Conservation (phyloP, 2,888 invertebrate genomes). For the Xanthia icteritia region DNA sequence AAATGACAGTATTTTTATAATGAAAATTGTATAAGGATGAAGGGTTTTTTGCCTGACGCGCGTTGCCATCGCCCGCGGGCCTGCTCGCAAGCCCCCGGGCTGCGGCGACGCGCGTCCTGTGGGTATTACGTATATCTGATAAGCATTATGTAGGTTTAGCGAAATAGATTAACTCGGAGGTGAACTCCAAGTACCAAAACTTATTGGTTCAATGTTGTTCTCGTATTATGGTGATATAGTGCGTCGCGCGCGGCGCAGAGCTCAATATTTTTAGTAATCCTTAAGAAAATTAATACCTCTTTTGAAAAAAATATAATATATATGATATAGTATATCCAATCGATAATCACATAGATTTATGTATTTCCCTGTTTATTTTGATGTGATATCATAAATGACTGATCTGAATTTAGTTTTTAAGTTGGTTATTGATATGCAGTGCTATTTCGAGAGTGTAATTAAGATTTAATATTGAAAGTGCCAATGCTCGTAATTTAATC, state of each 20-base stretch:
- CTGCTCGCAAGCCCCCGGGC: slow-evolving; percentile 48
- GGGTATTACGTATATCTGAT: slow-evolving; percentile 89
- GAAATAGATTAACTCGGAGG: slow-evolving; percentile 89
- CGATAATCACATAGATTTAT: slow-evolving; percentile 88
- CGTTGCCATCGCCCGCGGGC: slow-evolving; percentile 55
- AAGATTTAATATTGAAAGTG: slow-evolving; percentile 91
- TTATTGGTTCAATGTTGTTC: slow-evolving; percentile 90
- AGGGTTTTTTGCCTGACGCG: slow-evolving; percentile 84
- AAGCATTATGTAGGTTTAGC: slow-evolving; percentile 91
- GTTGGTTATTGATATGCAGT: slow-evolving; percentile 91
- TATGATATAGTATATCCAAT: slow-evolving; percentile 88
- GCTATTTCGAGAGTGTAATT: slow-evolving; percentile 90
- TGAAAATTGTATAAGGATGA: slow-evolving; percentile 89
- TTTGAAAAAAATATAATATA: slow-evolving; percentile 89
- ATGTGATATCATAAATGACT: slow-evolving; percentile 92
- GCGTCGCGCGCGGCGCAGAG: slow-evolving; percentile 88
- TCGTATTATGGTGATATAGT: slow-evolving; percentile 90
- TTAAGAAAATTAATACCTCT: slow-evolving; percentile 91
- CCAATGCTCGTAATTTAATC: slow-evolving; percentile 91
- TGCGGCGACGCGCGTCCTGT: slow-evolving; percentile 66
- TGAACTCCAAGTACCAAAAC: slow-evolving; percentile 89
- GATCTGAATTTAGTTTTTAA: slow-evolving; percentile 91
- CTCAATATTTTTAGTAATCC: slow-evolving; percentile 91
- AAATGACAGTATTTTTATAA: slow-evolving; percentile 91
- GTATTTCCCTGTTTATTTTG: slow-evolving; percentile 91